Conservation (phyloP, 2,888 invertebrate species). For the Nesidiocoris tenuis region DNA sequence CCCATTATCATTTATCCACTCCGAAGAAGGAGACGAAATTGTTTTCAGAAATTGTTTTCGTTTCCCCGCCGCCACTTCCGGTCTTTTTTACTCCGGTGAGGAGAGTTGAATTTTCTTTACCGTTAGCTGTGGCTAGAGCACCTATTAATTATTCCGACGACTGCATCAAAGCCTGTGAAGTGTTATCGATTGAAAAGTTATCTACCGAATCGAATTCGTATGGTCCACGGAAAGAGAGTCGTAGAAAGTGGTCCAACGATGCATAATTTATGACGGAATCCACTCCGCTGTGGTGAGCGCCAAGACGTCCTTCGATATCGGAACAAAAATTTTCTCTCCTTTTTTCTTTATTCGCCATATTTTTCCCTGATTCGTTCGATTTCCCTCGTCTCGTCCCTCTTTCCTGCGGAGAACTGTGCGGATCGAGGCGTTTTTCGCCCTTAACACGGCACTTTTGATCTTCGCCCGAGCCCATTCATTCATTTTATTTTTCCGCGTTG, state of each 20-base stretch:
- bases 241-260: background rate
- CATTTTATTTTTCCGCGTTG: slow-evolving; percentile 1
- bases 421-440: background rate
- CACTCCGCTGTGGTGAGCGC: slow-evolving; percentile 5
- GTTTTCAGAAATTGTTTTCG: background rate
- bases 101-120: background rate
- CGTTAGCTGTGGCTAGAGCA: background rate
- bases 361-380: background rate
- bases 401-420: background rate
- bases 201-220: background rate
- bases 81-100: background rate
- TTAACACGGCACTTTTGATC: background rate
- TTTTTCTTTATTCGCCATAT: background rate
- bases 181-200: slow-evolving; percentile 37
- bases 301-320: background rate
- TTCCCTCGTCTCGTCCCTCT: background rate
- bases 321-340: background rate
- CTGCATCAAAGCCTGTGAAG: slow-evolving; percentile 26
- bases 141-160: slow-evolving; percentile 29
- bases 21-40: background rate
- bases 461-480: background rate
- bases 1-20: background rate
- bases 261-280: slow-evolving; percentile 35
- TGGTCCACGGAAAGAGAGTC: background rate
- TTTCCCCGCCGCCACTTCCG: background rate